Conservation (phyloP, 2,113 vertebrate genomes). For the Scolopax mira region DNA sequence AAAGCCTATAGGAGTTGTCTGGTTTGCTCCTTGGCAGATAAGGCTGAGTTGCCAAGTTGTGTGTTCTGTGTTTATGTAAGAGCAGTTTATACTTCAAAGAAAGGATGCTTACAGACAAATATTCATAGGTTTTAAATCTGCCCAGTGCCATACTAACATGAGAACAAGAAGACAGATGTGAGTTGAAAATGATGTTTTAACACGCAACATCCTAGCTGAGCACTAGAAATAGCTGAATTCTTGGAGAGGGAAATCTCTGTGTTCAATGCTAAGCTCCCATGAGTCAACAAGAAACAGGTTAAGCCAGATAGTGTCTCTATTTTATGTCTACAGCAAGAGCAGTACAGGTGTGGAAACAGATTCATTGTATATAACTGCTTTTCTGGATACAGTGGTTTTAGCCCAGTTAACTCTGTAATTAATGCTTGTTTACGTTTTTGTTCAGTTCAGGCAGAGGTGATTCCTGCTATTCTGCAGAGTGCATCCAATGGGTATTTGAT, state of each 20-base stretch:
- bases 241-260: background rate
- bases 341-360: background rate
- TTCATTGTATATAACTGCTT: background rate
- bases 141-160: background rate
- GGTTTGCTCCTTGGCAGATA: background rate
- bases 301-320: background rate
- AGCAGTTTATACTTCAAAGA: background rate
- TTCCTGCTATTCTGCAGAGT: constrained; percentile 87
- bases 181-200: background rate
- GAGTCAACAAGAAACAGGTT: background rate
- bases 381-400: background rate
- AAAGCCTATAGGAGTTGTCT: background rate
- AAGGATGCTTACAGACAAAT: background rate
- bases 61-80: background rate
- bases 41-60: rapidly evolving
- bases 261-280: background rate
- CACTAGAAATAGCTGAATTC: background rate
- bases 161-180: background rate
- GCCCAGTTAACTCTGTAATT: background rate
- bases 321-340: background rate
- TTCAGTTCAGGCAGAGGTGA: constrained; percentile 90
- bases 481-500: constrained; percentile 75
- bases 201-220: background rate
- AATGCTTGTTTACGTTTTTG: background rate
- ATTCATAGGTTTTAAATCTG: background rate